Percentiles rank a stretch among this genome's conserved stretches.
phyloP scores from a whole-genome alignment of 2,113 vertebrate species.

The Illadopsis cleaveri region DNA sequence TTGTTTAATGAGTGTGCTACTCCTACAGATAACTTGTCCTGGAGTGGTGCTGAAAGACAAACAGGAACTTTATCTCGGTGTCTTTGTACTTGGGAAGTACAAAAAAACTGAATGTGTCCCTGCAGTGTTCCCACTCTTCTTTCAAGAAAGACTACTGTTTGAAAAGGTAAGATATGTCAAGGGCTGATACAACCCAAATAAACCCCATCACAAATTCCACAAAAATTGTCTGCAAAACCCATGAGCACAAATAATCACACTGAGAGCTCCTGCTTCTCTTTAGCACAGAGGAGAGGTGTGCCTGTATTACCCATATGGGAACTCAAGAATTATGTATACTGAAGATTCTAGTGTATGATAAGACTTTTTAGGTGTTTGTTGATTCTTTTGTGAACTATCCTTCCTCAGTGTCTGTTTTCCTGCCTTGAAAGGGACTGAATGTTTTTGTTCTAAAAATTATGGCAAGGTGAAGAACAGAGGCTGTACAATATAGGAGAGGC shows the following conservation, averaged over 20 bases:
- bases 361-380: neutral
- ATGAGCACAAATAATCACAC: neutral
- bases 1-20: constrained; percentile 24
- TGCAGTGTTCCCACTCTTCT: constrained; percentile 84
- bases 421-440: neutral
- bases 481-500: neutral
- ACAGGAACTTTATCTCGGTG: constrained; percentile 85
- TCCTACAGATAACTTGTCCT: constrained; percentile 87
- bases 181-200: neutral
- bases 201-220: neutral
- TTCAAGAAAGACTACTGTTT: constrained; percentile 89
- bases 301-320: neutral
- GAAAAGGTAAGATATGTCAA: constrained; percentile 82
- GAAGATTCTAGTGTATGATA: neutral
- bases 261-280: neutral
- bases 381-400: neutral
- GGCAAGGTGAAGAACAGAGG: neutral
- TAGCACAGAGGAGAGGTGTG: neutral
- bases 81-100: constrained; percentile 88
- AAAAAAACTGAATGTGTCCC: constrained; percentile 83
- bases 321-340: neutral
- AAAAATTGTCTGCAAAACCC: neutral
- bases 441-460: neutral
- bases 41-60: constrained; percentile 81
- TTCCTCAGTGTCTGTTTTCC: neutral